Evolutionary conservation across 2,113 vertebrate genomes (phyloP).

Genomic region (Numenius arquata): DNA sequence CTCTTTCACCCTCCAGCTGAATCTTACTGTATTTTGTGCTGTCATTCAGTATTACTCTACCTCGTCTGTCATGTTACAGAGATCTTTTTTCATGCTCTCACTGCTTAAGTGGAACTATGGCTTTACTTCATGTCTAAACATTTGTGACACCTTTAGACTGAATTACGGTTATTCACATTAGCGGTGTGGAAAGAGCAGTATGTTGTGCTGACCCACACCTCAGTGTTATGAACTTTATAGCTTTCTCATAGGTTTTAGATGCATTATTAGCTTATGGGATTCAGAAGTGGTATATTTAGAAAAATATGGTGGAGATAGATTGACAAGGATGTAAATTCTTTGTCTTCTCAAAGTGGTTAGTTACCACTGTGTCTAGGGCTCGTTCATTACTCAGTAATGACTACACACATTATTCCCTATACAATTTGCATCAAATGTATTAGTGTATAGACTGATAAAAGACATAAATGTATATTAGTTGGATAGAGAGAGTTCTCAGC

Average conservation of each 20-base stretch:
- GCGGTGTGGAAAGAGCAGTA: not conserved
- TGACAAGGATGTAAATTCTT: not conserved
- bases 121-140: not conserved
- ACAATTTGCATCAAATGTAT: not conserved
- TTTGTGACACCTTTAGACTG: not conserved
- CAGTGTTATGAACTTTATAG: not conserved
- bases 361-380: not conserved
- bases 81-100: not conserved
- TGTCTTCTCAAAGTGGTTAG: not conserved
- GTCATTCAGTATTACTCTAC: not conserved
- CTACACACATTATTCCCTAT: not conserved
- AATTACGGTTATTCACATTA: not conserved
- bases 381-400: not conserved
- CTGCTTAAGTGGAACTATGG: not conserved
- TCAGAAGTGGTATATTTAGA: not conserved
- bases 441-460: not conserved
- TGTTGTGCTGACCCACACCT: not conserved
- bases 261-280: not conserved
- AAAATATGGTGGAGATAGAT: not conserved
- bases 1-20: not conserved
- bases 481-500: not conserved
- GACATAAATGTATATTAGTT: not conserved
- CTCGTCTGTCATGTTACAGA: not conserved
- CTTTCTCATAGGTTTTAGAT: not conserved
- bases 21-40: not conserved